These are phyloP conservation scores for Clarias magur DNA, from an alignment of 2,113 vertebrate species.

Conservation along the genomic window DNA sequence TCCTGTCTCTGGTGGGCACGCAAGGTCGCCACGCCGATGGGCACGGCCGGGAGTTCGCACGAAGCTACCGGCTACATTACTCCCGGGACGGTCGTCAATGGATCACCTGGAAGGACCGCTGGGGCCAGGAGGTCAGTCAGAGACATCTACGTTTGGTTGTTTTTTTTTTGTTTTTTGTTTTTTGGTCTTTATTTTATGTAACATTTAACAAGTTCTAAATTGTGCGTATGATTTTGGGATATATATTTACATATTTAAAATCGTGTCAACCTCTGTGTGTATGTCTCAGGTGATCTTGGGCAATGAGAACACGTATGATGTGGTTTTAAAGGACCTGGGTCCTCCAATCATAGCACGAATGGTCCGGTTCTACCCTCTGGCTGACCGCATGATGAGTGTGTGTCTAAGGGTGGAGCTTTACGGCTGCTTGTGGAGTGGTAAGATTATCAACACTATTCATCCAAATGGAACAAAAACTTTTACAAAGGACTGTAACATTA, in stretches of 20 bases:
- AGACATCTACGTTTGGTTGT: not conserved
- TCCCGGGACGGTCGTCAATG: conserved; percentile 85
- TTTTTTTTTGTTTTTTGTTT: not conserved
- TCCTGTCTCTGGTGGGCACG: conserved; percentile 88
- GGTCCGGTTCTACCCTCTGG: conserved; percentile 87
- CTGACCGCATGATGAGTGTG: conserved; percentile 92
- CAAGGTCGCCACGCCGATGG: conserved; percentile 91
- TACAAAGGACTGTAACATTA: not conserved
- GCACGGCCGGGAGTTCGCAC: conserved; percentile 89
- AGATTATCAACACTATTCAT: conserved; percentile 45
- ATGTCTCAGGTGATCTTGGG: conserved; percentile 83
- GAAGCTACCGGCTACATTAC: conserved; percentile 83
- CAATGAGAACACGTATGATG: conserved; percentile 87
- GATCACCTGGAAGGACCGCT: conserved; percentile 88
- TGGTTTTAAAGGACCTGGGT: conserved; percentile 90
- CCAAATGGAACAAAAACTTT: not conserved
- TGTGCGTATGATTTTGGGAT: no score
- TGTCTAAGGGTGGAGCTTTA: conserved; percentile 93
- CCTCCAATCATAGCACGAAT: conserved; percentile 85
- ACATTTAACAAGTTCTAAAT: not conserved
- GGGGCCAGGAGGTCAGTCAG: conserved; percentile 80
- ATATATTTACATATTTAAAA: not conserved
- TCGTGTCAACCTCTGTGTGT: not conserved
- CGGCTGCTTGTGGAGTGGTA: conserved; percentile 89
- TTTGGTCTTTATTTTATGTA: not conserved